Conservation (phyloP, 2,113 vertebrate species). For the Eubucco bourcierii region DNA sequence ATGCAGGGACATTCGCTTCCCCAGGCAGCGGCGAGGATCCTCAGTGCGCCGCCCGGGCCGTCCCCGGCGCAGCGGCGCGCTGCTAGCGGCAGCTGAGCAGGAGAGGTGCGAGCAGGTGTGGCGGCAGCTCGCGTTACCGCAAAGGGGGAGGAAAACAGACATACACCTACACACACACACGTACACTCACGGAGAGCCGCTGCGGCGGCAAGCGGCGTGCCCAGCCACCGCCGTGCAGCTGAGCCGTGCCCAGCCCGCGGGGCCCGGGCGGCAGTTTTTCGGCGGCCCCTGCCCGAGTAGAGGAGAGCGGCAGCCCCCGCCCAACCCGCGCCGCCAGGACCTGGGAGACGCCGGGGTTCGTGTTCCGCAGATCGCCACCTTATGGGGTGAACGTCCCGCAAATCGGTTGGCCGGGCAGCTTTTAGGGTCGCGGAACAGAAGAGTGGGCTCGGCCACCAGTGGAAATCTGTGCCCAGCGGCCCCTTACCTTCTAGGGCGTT, state of each 20-base stretch:
- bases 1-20: not conserved
- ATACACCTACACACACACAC: no score
- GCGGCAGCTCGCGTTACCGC: not conserved
- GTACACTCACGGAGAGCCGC: not conserved
- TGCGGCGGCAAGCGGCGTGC: not conserved
- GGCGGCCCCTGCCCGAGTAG: not conserved
- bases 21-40: not conserved
- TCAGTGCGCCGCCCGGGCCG: not conserved
- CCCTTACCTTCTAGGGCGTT: not conserved
- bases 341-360: not conserved
- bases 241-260: not conserved
- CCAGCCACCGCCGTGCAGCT: not conserved
- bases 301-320: not conserved
- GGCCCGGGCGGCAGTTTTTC: not conserved
- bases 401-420: not conserved
- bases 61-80: not conserved
- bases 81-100: not conserved
- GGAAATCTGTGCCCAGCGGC: not conserved
- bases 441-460: no score
- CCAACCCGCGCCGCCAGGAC: no score
- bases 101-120: constrained; percentile 5
- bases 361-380: not conserved
- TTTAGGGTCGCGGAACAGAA: not conserved
- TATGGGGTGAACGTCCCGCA: no score
- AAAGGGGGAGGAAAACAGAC: not conserved